phyloP scores from a whole-genome alignment of 2,888 invertebrate species.

The Cantharis rustica region DNA sequence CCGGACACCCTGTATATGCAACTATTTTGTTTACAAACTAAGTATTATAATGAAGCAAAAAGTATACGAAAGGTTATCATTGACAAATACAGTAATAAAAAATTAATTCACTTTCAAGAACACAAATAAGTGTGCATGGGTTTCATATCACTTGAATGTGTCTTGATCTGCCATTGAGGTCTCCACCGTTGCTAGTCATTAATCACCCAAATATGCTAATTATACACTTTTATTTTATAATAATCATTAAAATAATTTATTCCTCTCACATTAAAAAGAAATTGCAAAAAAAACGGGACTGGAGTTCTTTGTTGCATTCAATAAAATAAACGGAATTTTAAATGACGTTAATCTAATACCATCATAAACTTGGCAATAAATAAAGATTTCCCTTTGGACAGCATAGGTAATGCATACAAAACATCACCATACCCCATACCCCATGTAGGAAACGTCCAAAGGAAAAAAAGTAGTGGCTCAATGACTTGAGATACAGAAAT shows the following conservation, averaged over 20 bases:
- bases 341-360: not conserved
- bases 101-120: slow-evolving; percentile 2
- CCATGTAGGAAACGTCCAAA: slow-evolving; percentile 25
- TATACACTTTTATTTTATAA: not conserved
- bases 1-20: not conserved
- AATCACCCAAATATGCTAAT: not conserved
- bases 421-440: not conserved
- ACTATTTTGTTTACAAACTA: not conserved
- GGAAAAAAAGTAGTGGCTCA: slow-evolving; percentile 31
- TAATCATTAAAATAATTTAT: not conserved
- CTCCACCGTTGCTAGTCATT: not conserved
- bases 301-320: not conserved
- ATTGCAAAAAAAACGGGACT: not conserved
- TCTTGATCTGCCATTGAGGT: not conserved
- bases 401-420: not conserved
- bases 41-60: not conserved
- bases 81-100: not conserved
- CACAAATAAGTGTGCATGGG: not conserved
- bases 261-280: not conserved
- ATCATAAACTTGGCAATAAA: not conserved
- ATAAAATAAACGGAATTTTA: not conserved
- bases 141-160: not conserved
- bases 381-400: not conserved
- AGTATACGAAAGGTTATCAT: not conserved
- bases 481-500: slow-evolving; percentile 36